phyloP scores from a whole-genome alignment of 2,888 invertebrate species.

The Tineola bisselliella region DNA sequence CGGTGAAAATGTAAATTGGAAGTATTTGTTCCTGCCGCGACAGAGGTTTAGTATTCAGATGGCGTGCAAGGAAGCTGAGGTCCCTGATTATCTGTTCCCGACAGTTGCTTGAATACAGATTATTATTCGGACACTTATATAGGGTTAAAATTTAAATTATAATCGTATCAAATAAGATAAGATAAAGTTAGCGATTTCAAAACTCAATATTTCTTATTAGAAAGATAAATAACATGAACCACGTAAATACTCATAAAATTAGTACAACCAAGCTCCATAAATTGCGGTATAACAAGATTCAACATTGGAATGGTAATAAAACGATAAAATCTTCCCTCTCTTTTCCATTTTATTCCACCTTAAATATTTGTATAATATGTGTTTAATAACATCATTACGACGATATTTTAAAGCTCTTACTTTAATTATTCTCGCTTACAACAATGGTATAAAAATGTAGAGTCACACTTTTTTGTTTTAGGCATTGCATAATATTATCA shows the following conservation, averaged over 20 bases:
- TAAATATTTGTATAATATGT: not conserved
- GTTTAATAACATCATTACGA: not conserved
- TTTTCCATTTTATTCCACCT: too few relatives aligned
- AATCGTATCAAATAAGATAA: too few relatives aligned
- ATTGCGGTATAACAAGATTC: too few relatives aligned
- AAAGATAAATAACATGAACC: too few relatives aligned
- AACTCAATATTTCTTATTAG: too few relatives aligned
- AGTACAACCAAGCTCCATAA: too few relatives aligned
- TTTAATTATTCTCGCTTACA: not conserved
- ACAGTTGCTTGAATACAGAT: not conserved
- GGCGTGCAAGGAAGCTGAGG: not conserved
- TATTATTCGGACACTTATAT: not conserved
- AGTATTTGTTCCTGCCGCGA: not conserved
- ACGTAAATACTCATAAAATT: too few relatives aligned
- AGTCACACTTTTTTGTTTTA: not conserved
- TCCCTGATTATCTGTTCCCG: not conserved
- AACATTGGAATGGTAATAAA: too few relatives aligned
- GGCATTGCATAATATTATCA: not conserved
- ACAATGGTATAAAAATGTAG: not conserved
- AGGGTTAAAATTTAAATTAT: too few relatives aligned
- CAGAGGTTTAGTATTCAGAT: not conserved
- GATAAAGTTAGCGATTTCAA: too few relatives aligned
- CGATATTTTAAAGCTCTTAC: not conserved
- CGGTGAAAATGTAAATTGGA: not conserved
- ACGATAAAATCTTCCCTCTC: too few relatives aligned